phyloP scores from a whole-genome alignment of 2,888 invertebrate species.

The Leptinotarsa haldemani region DNA sequence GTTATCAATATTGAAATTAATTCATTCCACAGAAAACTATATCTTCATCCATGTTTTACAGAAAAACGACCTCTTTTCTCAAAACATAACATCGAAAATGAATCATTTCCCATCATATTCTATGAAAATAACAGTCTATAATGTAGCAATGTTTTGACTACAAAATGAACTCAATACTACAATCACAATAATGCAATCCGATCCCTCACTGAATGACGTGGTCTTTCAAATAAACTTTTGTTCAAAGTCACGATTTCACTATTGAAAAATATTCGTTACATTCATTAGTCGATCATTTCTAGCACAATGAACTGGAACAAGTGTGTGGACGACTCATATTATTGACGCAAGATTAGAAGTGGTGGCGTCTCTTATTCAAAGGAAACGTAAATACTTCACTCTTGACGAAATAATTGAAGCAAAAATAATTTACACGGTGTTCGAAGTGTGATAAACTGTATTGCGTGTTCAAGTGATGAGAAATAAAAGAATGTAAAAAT shows the following conservation, averaged over 20 bases:
- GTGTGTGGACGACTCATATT: background rate
- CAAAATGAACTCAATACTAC: background rate
- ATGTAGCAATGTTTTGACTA: background rate
- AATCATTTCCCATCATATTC: background rate
- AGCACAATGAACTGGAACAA: conserved; percentile 9
- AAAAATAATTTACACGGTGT: too few relatives aligned
- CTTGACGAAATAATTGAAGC: too few relatives aligned
- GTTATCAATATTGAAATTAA: too few relatives aligned
- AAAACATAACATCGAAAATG: background rate
- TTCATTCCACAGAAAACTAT: background rate
- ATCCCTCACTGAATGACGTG: background rate
- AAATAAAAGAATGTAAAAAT: too few relatives aligned
- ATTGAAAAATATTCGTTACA: conserved; percentile 19
- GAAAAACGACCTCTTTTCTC: background rate
- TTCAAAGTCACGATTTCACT: conserved; percentile 13
- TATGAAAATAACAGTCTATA: background rate
- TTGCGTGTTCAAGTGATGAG: too few relatives aligned
- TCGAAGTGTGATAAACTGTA: too few relatives aligned
- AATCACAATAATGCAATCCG: background rate
- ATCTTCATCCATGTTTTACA: background rate
- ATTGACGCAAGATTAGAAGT: background rate
- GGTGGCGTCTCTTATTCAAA: background rate
- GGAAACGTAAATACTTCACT: too few relatives aligned
- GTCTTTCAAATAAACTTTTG: conserved; percentile 8
- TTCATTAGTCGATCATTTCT: conserved; percentile 9